phyloP scores from a whole-genome alignment of 1,140 invertebrate genomes.

The Galendromus occidentalis region DNA sequence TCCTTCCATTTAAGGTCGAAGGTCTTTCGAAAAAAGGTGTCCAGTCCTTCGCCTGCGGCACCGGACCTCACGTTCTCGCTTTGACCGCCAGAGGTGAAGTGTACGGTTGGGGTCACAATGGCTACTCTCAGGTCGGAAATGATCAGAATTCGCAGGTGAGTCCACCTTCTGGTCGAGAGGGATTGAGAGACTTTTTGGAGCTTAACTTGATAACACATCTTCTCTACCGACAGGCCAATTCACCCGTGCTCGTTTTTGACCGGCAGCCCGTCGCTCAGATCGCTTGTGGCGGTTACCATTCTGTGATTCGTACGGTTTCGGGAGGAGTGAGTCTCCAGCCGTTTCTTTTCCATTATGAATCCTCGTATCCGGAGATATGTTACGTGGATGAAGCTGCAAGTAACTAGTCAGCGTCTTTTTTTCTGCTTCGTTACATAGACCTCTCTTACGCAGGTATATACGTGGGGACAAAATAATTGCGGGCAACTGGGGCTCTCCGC shows the following conservation, averaged over 20 bases:
- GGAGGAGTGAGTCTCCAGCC: conserved; percentile 33
- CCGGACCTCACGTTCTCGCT: conserved; percentile 43
- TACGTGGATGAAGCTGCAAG: background rate
- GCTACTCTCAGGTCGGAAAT: conserved; percentile 30
- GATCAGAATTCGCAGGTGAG: background rate
- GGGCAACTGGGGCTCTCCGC: conserved; percentile 43
- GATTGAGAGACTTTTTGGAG: background rate
- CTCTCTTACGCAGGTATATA: conserved; percentile 33
- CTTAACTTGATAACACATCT: background rate
- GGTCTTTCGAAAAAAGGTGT: conserved; percentile 38
- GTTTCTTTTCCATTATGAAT: background rate
- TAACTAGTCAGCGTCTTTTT: conserved; percentile 10
- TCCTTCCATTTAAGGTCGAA: conserved; percentile 29
- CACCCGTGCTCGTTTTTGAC: background rate
- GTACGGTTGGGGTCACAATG: conserved; percentile 47
- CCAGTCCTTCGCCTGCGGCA: conserved; percentile 40
- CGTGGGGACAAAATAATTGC: conserved; percentile 47
- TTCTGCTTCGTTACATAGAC: conserved; percentile 8
- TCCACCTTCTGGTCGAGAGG: background rate
- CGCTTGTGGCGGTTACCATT: conserved; percentile 43
- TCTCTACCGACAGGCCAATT: background rate
- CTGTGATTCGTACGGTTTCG: conserved; percentile 37
- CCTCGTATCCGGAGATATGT: background rate
- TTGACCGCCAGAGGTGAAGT: conserved; percentile 38
- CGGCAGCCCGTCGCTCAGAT: conserved; percentile 26